These are phyloP conservation scores for Corythornis madagascariensis DNA, from an alignment of 2,113 vertebrate species.

Conservation along the genomic window DNA sequence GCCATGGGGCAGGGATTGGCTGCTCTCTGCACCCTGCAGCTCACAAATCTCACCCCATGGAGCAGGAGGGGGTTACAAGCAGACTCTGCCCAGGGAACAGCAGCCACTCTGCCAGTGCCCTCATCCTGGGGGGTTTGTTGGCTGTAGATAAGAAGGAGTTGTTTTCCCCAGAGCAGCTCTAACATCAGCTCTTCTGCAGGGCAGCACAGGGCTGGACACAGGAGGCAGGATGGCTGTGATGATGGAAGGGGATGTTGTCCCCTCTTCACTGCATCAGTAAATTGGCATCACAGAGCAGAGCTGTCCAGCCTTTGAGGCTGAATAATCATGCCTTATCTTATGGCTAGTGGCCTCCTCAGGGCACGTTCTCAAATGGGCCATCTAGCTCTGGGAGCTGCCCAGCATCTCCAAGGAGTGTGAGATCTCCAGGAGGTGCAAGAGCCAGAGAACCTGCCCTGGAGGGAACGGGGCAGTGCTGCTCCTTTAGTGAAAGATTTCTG, in stretches of 20 bases:
- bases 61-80: accelerated
- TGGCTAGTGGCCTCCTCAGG: background rate
- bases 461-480: background rate
- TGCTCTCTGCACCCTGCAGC: background rate
- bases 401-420: background rate
- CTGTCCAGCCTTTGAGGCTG: background rate
- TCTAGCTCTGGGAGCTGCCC: background rate
- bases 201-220: background rate
- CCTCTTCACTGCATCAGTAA: background rate
- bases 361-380: background rate
- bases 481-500: background rate
- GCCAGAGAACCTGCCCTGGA: background rate
- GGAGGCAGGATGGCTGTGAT: background rate
- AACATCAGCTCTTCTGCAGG: background rate
- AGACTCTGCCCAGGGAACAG: background rate
- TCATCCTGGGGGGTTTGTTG: background rate
- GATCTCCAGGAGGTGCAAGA: background rate
- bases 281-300: background rate
- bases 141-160: background rate
- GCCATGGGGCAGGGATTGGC: background rate
- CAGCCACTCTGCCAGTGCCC: background rate
- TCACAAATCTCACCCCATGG: background rate
- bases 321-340: background rate
- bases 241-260: background rate
- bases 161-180: background rate